Conservation (phyloP, 2,113 vertebrate genomes). For the Artemisiospiza belli region DNA sequence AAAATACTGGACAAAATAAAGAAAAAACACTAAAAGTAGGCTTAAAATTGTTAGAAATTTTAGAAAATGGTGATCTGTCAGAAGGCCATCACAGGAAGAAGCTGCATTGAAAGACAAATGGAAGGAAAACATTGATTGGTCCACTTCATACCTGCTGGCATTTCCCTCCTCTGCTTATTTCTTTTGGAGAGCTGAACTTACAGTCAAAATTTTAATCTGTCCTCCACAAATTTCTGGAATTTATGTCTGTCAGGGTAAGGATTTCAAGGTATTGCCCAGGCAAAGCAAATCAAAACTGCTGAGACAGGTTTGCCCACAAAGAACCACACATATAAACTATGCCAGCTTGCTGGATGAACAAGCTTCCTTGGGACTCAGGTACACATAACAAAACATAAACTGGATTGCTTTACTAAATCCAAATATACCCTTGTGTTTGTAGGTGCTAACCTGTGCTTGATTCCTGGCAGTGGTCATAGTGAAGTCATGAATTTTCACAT, state of each 20-base stretch:
- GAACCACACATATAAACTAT: fast-evolving
- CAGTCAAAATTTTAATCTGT: neutral
- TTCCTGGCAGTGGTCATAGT: neutral
- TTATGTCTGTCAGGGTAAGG: neutral
- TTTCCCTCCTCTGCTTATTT: neutral
- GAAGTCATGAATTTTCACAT: neutral
- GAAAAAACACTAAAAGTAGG: neutral
- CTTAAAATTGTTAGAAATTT: neutral
- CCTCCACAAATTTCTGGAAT: neutral
- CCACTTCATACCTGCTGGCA: neutral
- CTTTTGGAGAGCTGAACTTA: neutral
- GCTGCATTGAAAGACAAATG: neutral
- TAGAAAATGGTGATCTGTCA: neutral
- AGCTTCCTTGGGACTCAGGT: neutral
- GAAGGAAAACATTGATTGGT: neutral
- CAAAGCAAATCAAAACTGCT: neutral
- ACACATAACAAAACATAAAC: neutral
- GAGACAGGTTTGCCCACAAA: neutral
- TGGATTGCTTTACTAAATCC: neutral
- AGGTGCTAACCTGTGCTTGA: neutral
- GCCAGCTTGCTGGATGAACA: neutral
- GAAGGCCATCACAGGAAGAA: neutral
- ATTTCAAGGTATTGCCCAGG: neutral
- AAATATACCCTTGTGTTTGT: neutral
- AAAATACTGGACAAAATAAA: neutral